These are phyloP conservation scores for Elmis aenea DNA, from an alignment of 2,888 invertebrate genomes.

Conservation along the genomic window DNA sequence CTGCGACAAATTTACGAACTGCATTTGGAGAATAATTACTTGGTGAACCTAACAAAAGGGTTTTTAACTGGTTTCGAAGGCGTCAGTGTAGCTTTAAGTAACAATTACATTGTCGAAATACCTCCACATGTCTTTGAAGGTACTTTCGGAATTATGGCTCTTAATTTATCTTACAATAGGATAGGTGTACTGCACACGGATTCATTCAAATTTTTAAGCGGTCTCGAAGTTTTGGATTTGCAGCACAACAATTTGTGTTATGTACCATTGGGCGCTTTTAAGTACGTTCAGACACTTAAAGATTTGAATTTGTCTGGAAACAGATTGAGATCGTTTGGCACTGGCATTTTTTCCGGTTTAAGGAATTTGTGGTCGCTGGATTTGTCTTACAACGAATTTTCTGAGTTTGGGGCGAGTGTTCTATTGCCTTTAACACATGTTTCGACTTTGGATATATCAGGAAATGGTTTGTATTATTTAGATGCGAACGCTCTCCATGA, in stretches of 20 bases:
- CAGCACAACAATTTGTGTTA: constrained; percentile 35
- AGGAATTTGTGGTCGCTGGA: constrained; percentile 30
- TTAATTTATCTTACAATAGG: constrained; percentile 37
- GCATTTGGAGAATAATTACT: constrained; percentile 34
- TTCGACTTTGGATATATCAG: constrained; percentile 36
- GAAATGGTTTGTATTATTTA: constrained; percentile 36
- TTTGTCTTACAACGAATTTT: constrained; percentile 35
- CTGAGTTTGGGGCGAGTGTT: constrained; percentile 31
- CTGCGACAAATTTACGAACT: constrained; percentile 36
- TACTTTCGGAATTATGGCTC: constrained; percentile 29
- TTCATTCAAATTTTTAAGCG: constrained; percentile 32
- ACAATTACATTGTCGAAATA: constrained; percentile 33
- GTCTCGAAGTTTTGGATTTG: constrained; percentile 36
- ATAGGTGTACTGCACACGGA: constrained; percentile 31
- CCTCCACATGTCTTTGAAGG: constrained; percentile 33
- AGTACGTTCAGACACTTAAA: constrained; percentile 27
- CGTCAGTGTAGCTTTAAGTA: constrained; percentile 30
- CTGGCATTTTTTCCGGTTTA: constrained; percentile 38
- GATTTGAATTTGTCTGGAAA: constrained; percentile 37
- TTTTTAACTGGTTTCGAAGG: constrained; percentile 34
- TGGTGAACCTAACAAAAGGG: constrained; percentile 29
- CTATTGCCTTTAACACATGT: constrained; percentile 33
- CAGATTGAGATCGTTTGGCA: constrained; percentile 31
- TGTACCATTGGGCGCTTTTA: constrained; percentile 38
- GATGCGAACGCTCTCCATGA: constrained; percentile 32